These are phyloP conservation scores for Sebastes hopkinsi DNA, from an alignment of 2,797 vertebrate genomes.

Conservation along the genomic window DNA sequence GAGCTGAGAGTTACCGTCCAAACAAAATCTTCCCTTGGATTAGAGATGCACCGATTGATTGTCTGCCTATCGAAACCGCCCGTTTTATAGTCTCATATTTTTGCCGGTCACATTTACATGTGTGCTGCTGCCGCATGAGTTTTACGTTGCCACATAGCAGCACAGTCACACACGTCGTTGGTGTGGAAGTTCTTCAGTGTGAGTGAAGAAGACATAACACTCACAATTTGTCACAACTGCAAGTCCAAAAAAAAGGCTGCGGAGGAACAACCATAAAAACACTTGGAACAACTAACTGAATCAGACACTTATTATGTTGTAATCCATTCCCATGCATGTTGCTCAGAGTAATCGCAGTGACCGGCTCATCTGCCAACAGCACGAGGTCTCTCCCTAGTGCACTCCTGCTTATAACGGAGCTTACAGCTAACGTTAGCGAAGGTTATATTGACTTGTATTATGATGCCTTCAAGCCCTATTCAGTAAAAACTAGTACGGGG, in stretches of 20 bases:
- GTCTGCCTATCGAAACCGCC: too few species aligned
- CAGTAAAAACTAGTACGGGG: rapidly evolving
- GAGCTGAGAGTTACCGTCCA: background rate
- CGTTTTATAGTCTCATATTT: background rate
- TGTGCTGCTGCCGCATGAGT: background rate
- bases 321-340: background rate
- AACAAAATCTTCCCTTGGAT: constrained; percentile 4
- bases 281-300: background rate
- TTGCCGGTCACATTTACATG: background rate
- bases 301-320: background rate
- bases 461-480: background rate
- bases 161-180: too few species aligned
- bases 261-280: background rate
- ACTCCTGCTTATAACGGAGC: background rate
- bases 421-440: rapidly evolving
- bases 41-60: background rate
- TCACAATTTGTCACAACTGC: too few species aligned
- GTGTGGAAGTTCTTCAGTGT: too few species aligned
- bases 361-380: background rate
- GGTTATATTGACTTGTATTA: background rate
- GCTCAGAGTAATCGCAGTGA: background rate
- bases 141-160: background rate
- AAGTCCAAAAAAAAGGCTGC: too few species aligned
- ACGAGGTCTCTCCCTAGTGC: rapidly evolving
- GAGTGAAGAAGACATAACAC: too few species aligned